A percentile compares a stretch with the other conserved stretches of the same genome.
Evolutionary conservation across 2,888 invertebrate species (phyloP).

Genomic region (Diarsia brunnea): DNA sequence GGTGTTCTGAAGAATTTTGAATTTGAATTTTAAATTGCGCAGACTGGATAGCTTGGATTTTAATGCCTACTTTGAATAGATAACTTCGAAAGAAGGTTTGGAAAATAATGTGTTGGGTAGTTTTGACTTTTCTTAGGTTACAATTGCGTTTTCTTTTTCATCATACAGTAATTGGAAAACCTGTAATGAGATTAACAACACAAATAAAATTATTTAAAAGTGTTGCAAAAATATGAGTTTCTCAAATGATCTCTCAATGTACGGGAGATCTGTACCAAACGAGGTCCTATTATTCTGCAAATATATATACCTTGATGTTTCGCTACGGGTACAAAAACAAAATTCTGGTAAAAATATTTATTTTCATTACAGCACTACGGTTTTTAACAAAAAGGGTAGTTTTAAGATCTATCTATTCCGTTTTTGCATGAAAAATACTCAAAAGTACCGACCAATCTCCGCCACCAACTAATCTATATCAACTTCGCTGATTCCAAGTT

Average conservation of each 20-base stretch:
- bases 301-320: no score
- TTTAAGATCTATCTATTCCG: neutral
- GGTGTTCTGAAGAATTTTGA: constrained; percentile 57
- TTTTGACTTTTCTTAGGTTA: neutral
- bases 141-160: neutral
- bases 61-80: constrained; percentile 35
- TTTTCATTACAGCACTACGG: no score
- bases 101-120: neutral
- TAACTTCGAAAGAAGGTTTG: neutral
- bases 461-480: constrained; percentile 49
- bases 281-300: no score
- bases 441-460: constrained; percentile 40
- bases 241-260: no score
- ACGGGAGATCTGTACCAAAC: no score
- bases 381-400: neutral
- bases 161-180: neutral
- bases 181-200: neutral
- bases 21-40: constrained; percentile 57
- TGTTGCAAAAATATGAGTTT: no score
- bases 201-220: no score
- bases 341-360: no score
- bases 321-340: no score
- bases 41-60: constrained; percentile 25
- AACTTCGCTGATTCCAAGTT: constrained; percentile 67
- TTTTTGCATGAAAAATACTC: neutral